Conservation (phyloP, 2,797 vertebrate species). For the Channa striata region DNA sequence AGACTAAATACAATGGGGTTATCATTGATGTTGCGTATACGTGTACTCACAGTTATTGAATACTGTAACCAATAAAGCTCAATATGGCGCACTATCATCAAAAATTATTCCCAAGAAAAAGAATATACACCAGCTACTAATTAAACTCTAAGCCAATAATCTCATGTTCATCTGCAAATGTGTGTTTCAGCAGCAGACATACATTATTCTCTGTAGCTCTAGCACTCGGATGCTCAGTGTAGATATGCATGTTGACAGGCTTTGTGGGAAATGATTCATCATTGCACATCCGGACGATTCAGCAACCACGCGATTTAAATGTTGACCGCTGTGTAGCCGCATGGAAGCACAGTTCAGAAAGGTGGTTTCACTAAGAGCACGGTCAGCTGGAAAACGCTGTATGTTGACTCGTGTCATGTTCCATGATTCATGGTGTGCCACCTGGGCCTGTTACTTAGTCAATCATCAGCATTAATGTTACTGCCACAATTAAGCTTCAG, state of each 20-base stretch:
- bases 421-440: constrained; percentile 9
- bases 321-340: background rate
- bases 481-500: constrained; percentile 21
- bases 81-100: no score
- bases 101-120: constrained; percentile 11
- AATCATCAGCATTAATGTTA: background rate
- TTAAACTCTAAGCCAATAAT: constrained; percentile 13
- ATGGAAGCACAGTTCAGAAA: background rate
- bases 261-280: constrained; percentile 52
- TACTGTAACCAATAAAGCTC: no score
- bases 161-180: constrained; percentile 1
- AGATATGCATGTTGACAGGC: no score
- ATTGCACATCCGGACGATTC: constrained; percentile 8
- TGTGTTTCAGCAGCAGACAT: constrained; percentile 3
- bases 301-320: constrained; percentile 30
- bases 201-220: background rate
- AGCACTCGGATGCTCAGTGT: no score
- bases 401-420: constrained; percentile 16
- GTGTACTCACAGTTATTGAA: no score
- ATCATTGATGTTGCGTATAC: no score
- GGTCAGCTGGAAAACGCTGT: constrained; percentile 12
- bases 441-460: constrained; percentile 17
- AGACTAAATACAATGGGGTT: no score
- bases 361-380: background rate
- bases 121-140: constrained; percentile 5